Conservation (phyloP, 2,888 invertebrate species). For the Spodoptera picta region DNA sequence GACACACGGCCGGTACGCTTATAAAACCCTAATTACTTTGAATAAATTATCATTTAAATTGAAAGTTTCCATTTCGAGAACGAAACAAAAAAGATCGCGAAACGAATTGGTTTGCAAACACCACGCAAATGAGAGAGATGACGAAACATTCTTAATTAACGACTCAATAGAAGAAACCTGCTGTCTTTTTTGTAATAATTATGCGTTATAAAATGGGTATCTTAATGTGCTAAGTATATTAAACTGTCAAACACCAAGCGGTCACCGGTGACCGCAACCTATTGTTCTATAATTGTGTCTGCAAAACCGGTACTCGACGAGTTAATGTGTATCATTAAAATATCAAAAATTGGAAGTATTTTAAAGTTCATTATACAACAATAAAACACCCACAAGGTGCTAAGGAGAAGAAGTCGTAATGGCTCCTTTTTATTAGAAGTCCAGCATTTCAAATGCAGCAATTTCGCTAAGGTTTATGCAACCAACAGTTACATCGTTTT, state of each 20-base stretch:
- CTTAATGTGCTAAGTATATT: slow-evolving; percentile 36
- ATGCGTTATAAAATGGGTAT: slow-evolving; percentile 35
- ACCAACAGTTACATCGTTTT: slow-evolving; percentile 49
- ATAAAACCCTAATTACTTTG: slow-evolving; percentile 67
- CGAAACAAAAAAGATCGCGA: slow-evolving; percentile 60
- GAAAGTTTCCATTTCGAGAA: slow-evolving; percentile 61
- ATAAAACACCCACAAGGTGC: slow-evolving; percentile 8
- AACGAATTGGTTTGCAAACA: slow-evolving; percentile 68
- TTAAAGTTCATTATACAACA: slow-evolving; percentile 13
- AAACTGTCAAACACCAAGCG: too few relatives aligned
- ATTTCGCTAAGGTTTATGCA: slow-evolving; percentile 38
- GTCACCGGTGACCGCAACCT: too few relatives aligned
- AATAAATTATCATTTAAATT: slow-evolving; percentile 70
- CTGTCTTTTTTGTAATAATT: slow-evolving; percentile 41
- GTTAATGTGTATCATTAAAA: slow-evolving; percentile 27
- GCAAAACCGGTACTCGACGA: too few relatives aligned
- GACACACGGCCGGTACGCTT: slow-evolving; percentile 61
- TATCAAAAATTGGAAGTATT: slow-evolving; percentile 8
- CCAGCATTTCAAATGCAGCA: slow-evolving; percentile 32
- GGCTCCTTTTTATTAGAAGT: slow-evolving; percentile 9
- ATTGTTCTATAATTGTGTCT: too few relatives aligned
- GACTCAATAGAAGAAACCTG: slow-evolving; percentile 46
- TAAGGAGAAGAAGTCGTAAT: slow-evolving; percentile 1
- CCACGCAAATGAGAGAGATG: slow-evolving; percentile 57
- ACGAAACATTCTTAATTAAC: slow-evolving; percentile 57